Evolutionary conservation across 2,113 vertebrate species (phyloP), one percentile per base, ranked within the genome.

Genomic region (Poecilia latipinna): DNA sequence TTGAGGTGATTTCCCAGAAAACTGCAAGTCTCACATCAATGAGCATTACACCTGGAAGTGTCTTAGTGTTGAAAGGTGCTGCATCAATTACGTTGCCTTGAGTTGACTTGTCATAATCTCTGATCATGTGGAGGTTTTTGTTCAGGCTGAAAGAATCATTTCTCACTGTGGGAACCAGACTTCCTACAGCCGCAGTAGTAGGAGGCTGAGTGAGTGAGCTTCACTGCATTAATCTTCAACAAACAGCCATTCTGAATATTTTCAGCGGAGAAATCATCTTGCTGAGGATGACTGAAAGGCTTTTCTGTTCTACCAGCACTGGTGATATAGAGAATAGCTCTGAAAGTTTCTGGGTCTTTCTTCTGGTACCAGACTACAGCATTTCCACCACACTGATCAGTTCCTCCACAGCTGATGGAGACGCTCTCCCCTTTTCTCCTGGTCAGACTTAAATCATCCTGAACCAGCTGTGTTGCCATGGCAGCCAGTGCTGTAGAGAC

Each of bases 261-360:
- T 7, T 10, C 12, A 10, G 26, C 37, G 22, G 13, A 29, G 37
- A 68, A 68, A 19, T 19, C 11, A 1, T 8, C 11, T 48, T 48
- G 17, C 0, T 28, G 65, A 17, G 37, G 39, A 19, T 44, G 65
- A 19, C 4, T 29, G 26, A 29, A 68, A 28, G 8, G 63, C 13
- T 3, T 8, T 26, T 35, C 0, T 5, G 68, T 0, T 0, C 0
- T 0, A 8, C 42, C 15, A 75, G 0, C 0, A 0, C 0, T n/a
- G 2, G 0, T n/a, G 0, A 29, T 0, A 57, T 72, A 17, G 1
- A 79, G 15, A 66, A 79, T 76, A 11, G 0, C 0, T 75, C 0
- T 79, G 68, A 86, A 76, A 32, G 78, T 48, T 31, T 65, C 70
- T 61, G 31, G 57, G 7, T 85, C 83, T 73, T 35, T 76, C 75